Conservation (phyloP, 2,113 vertebrate species). For the Triplophysa rosa region DNA sequence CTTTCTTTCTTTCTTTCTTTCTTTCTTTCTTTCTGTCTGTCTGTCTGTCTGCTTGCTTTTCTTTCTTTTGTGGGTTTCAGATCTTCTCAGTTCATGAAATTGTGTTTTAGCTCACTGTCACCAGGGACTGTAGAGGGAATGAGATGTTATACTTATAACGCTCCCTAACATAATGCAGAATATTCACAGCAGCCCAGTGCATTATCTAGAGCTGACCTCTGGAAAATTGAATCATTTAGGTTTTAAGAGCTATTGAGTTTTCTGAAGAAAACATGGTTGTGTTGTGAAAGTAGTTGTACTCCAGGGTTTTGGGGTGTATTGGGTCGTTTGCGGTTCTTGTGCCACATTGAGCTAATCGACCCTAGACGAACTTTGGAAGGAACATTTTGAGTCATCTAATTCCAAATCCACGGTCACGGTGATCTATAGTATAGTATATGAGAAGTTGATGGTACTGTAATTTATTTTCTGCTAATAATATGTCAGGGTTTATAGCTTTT, state of each 20-base stretch:
- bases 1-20: no score
- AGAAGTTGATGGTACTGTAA: not conserved
- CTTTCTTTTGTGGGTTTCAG: not conserved
- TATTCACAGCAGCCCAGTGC: slow-evolving; percentile 17
- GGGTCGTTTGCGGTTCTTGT: slow-evolving; percentile 1
- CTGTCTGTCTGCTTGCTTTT: no score
- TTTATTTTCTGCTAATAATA: not conserved
- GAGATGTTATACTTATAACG: slow-evolving; percentile 7
- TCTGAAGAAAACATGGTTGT: not conserved
- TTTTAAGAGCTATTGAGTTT: slow-evolving; percentile 25
- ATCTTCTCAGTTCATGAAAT: slow-evolving; percentile 16
- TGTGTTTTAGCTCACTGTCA: slow-evolving; percentile 6
- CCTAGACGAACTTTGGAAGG: slow-evolving; percentile 21
- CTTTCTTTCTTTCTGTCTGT: no score
- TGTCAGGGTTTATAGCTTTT: no score
- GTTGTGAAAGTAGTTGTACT: not conserved
- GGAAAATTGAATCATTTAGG: slow-evolving; percentile 13
- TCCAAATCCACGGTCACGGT: slow-evolving; percentile 22
- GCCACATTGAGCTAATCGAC: slow-evolving; percentile 17
- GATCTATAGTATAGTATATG: not conserved
- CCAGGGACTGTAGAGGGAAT: slow-evolving; percentile 1
- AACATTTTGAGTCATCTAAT: slow-evolving; percentile 33
- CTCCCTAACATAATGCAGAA: not conserved
- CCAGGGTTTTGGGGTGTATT: not conserved
- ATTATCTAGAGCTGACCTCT: slow-evolving; percentile 6